These are phyloP conservation scores for Sebastes wilsoni DNA, from an alignment of 2,797 vertebrate species.

Conservation along the genomic window DNA sequence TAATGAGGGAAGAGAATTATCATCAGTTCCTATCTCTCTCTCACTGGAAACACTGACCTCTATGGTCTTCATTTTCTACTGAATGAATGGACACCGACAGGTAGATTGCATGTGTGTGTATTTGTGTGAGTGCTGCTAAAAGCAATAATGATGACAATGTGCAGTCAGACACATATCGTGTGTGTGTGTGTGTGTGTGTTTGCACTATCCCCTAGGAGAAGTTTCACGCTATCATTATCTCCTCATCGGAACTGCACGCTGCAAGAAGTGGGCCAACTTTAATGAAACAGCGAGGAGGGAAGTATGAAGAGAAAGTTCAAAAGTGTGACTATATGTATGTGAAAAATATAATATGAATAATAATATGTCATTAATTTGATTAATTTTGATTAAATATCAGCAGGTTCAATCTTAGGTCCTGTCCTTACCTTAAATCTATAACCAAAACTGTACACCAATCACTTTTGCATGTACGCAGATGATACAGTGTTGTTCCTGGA, in stretches of 20 bases:
- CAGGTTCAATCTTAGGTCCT: neutral
- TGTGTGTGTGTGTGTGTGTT: constrained; percentile 9
- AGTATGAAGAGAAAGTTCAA: neutral
- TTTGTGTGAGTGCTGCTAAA: constrained; percentile 11
- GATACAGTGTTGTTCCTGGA: neutral
- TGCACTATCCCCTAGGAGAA: neutral
- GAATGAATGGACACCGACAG: constrained; percentile 35
- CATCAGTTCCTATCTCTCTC: neutral
- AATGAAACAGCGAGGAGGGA: constrained; percentile 1
- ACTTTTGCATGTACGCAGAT: neutral
- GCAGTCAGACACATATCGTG: neutral
- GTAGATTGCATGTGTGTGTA: constrained; percentile 17
- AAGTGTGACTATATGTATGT: neutral
- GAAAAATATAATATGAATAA: neutral
- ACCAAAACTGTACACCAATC: neutral
- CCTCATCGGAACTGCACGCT: constrained; percentile 10
- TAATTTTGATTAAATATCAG: neutral
- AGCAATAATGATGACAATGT: constrained; percentile 18
- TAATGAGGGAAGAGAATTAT: constrained; percentile 1
- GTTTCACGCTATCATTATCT: constrained; percentile 41
- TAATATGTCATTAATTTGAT: neutral
- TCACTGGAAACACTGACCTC: constrained; percentile 1
- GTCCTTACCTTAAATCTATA: neutral
- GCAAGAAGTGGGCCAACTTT: constrained; percentile 43
- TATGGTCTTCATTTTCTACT: neutral